Conservation (phyloP, 1,140 invertebrate species). For the Drosophila melanogaster region Release_6_plus_ISO1_MT NC_004354.4:3892001-3892500, state of each 20-base stretch:
- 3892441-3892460: not conserved
- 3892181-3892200: conserved; percentile 6
- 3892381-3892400: not conserved
- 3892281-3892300: conserved; percentile 2
- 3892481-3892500: not conserved
- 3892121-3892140: conserved; percentile 34
- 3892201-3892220: conserved; percentile 33
- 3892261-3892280: conserved; percentile 3
- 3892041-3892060: conserved; percentile 2
- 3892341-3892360: conserved; percentile 39
- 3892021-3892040: conserved; percentile 27
- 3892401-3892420: not conserved
- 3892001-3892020: not conserved
- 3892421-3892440: conserved; percentile 4
- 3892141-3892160: conserved; percentile 21
- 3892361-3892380: conserved; percentile 4
- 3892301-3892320: conserved; percentile 25
- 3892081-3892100: not conserved
- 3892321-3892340: conserved; percentile 25
- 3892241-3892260: conserved; percentile 7
- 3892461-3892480: not conserved
- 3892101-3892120: conserved; percentile 18
- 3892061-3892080: not conserved
- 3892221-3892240: conserved; percentile 24
- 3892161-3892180: conserved; percentile 6